Conservation (phyloP, 2,888 invertebrate species). For the Caenorhabditis sp. region DNA sequence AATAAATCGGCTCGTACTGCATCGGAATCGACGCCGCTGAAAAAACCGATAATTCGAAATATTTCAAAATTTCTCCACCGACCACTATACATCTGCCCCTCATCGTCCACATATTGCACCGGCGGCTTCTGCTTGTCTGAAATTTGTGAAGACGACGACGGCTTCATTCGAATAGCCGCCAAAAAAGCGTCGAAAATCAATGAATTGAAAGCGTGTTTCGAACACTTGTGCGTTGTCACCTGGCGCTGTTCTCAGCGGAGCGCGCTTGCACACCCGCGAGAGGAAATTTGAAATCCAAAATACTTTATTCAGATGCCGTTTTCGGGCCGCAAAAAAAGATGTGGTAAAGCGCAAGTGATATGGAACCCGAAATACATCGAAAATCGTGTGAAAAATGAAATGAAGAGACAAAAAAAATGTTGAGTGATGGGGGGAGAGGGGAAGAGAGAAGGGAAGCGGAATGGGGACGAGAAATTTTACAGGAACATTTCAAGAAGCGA, state of each 20-base stretch:
- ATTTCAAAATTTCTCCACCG: background rate
- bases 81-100: conserved; percentile 13
- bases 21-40: conserved; percentile 1
- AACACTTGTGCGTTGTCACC: conserved; percentile 33
- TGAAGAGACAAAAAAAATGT: too few species aligned
- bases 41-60: conserved; percentile 1
- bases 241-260: background rate
- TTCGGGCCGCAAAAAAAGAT: background rate
- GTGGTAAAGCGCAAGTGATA: conserved; percentile 12
- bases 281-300: conserved; percentile 1
- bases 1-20: conserved; percentile 35
- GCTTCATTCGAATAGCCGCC: conserved; percentile 36
- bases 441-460: too few species aligned
- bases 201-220: conserved; percentile 33
- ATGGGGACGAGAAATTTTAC: conserved; percentile 3
- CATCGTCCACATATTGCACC: conserved; percentile 40
- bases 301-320: background rate
- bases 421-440: too few species aligned
- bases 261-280: background rate
- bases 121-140: background rate
- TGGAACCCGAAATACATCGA: too few species aligned
- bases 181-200: background rate
- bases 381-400: too few species aligned
- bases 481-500: conserved; percentile 3
- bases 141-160: background rate